Evolutionary conservation across 1,140 invertebrate genomes (phyloP).

Genomic region (Drosophila repleta): DNA sequence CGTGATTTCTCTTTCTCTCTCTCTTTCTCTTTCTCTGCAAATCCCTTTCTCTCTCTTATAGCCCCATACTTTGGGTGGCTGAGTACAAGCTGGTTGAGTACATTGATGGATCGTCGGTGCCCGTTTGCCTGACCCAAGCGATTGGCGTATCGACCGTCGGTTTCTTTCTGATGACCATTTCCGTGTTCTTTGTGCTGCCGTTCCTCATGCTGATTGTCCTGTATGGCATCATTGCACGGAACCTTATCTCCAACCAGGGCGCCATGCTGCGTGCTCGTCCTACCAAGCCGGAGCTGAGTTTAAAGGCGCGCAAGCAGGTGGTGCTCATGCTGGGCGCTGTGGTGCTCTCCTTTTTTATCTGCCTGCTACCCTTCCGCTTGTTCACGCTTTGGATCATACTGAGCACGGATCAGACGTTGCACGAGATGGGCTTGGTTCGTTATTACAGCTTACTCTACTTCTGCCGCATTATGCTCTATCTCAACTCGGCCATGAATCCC

Average conservation of each 20-base stretch:
- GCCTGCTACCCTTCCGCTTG: conserved; percentile 93
- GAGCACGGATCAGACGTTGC: conserved; percentile 87
- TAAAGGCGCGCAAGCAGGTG: conserved; percentile 90
- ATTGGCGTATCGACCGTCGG: conserved; percentile 89
- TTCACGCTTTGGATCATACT: conserved; percentile 94
- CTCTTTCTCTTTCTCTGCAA: conserved; percentile 28
- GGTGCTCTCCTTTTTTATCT: conserved; percentile 95
- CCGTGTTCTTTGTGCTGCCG: conserved; percentile 93
- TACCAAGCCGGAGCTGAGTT: conserved; percentile 84
- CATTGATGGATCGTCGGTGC: conserved; percentile 87
- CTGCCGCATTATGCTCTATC: conserved; percentile 93
- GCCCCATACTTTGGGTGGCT: conserved; percentile 91
- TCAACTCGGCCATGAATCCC: conserved; percentile 95
- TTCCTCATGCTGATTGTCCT: conserved; percentile 91
- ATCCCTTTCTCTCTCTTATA: conserved; percentile 75
- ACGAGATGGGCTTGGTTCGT: conserved; percentile 88
- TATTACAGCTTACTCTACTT: conserved; percentile 95
- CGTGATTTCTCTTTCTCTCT: conserved; percentile 45
- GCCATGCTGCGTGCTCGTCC: conserved; percentile 86
- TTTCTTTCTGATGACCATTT: conserved; percentile 92
- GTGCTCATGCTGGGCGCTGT: conserved; percentile 95
- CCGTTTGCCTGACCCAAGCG: conserved; percentile 90
- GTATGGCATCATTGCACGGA: conserved; percentile 92
- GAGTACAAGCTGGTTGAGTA: conserved; percentile 89
- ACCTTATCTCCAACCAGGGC: conserved; percentile 91